phyloP scores from a whole-genome alignment of 2,113 vertebrate genomes.

The Onychostruthus taczanowskii region DNA sequence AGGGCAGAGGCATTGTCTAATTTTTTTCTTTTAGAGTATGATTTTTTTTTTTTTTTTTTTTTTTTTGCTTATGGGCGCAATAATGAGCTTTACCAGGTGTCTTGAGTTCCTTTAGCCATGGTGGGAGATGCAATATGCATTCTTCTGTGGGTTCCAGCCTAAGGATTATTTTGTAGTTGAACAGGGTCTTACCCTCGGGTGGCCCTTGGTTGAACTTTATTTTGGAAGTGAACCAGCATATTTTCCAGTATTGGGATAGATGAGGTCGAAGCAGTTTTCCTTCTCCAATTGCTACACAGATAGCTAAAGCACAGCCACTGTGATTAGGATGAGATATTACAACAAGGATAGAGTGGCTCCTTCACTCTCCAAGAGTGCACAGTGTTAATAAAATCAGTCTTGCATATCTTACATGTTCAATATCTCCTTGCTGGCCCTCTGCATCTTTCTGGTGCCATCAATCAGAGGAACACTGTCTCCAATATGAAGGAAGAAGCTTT shows the following conservation, averaged over 20 bases:
- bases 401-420: background rate
- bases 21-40: background rate
- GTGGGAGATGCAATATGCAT: background rate
- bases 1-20: background rate
- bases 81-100: background rate
- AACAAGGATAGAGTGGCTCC: background rate
- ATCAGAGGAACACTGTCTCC: background rate
- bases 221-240: background rate
- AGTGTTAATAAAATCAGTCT: background rate
- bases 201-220: background rate
- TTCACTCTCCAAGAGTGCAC: background rate
- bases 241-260: background rate
- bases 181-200: background rate
- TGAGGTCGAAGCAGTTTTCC: background rate
- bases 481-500: background rate
- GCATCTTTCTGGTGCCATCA: background rate
- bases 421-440: background rate
- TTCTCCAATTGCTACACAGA: background rate
- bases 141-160: background rate
- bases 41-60: no score
- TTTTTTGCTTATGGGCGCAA: background rate
- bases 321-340: background rate
- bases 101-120: background rate
- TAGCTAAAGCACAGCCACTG: background rate
- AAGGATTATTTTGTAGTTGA: background rate